Percentiles rank a stretch among this genome's conserved stretches.
Conservation (phyloP, 2,797 vertebrate genomes). For the Microctenopoma steveboyesi region DNA sequence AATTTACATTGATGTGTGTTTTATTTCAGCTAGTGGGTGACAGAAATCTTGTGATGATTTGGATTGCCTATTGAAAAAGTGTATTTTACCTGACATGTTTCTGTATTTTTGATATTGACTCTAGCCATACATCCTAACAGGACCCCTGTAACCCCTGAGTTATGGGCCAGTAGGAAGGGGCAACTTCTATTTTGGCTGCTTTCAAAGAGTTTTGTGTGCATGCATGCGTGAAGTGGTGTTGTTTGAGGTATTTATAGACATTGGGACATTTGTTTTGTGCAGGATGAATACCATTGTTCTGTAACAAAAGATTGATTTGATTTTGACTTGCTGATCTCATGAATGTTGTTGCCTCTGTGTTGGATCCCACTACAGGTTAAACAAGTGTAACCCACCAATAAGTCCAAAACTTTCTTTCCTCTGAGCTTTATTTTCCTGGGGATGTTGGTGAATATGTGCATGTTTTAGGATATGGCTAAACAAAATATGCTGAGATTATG, state of each 20-base stretch:
- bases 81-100: conserved; percentile 47
- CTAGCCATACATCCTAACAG: conserved; percentile 21
- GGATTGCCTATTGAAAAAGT: conserved; percentile 49
- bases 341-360: conserved; percentile 3
- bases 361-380: conserved; percentile 15
- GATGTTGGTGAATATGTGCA: conserved; percentile 23
- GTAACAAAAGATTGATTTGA: conserved; percentile 22
- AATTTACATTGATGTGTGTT: conserved; percentile 40
- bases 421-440: conserved; percentile 13
- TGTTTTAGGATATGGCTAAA: conserved; percentile 35
- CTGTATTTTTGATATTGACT: conserved; percentile 31
- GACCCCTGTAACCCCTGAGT: conserved; percentile 5
- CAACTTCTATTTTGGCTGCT: conserved; percentile 12
- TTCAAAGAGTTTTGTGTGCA: conserved; percentile 33
- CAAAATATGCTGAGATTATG: conserved; percentile 19
- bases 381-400: background rate
- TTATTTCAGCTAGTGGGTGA: conserved; percentile 49
- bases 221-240: conserved; percentile 41
- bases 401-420: conserved; percentile 11
- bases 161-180: conserved; percentile 17
- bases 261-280: conserved; percentile 9
- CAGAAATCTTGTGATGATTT: conserved; percentile 50
- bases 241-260: conserved; percentile 20
- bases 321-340: conserved; percentile 16
- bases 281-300: conserved; percentile 12